Evolutionary conservation across 2,888 invertebrate species (phyloP).

Genomic region (Antheraea assamensis): DNA sequence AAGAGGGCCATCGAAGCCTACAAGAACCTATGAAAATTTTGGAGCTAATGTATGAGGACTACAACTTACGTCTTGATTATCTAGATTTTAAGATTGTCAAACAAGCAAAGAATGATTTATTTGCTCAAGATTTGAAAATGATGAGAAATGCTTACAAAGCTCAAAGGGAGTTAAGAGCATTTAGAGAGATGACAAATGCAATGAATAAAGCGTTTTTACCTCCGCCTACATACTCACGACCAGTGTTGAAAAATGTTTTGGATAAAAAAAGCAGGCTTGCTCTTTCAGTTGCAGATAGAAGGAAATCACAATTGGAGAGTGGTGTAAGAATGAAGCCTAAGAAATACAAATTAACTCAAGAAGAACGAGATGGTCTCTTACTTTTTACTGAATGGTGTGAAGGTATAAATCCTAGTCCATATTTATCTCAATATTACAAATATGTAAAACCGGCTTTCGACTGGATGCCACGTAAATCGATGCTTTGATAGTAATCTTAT

Average conservation of each 20-base stretch:
- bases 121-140: slow-evolving; percentile 70
- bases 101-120: slow-evolving; percentile 68
- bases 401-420: slow-evolving; percentile 64
- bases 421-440: slow-evolving; percentile 59
- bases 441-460: slow-evolving; percentile 64
- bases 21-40: slow-evolving; percentile 75
- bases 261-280: slow-evolving; percentile 59
- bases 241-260: slow-evolving; percentile 59
- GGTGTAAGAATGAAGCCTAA: slow-evolving; percentile 45
- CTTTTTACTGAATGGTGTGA: slow-evolving; percentile 76
- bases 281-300: slow-evolving; percentile 50
- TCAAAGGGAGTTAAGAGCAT: slow-evolving; percentile 66
- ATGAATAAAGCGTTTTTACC: slow-evolving; percentile 74
- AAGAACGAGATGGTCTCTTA: slow-evolving; percentile 63
- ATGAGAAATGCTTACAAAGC: slow-evolving; percentile 71
- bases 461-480: slow-evolving; percentile 45
- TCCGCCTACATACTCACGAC: slow-evolving; percentile 57
- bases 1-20: slow-evolving; percentile 71
- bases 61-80: slow-evolving; percentile 67
- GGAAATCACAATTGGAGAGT: slow-evolving; percentile 40
- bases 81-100: slow-evolving; percentile 72
- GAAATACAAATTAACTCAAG: slow-evolving; percentile 58
- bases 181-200: slow-evolving; percentile 72
- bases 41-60: slow-evolving; percentile 75
- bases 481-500: slow-evolving; percentile 29